Conservation (phyloP, 2,797 vertebrate genomes). For the Macropodus opercularis region DNA sequence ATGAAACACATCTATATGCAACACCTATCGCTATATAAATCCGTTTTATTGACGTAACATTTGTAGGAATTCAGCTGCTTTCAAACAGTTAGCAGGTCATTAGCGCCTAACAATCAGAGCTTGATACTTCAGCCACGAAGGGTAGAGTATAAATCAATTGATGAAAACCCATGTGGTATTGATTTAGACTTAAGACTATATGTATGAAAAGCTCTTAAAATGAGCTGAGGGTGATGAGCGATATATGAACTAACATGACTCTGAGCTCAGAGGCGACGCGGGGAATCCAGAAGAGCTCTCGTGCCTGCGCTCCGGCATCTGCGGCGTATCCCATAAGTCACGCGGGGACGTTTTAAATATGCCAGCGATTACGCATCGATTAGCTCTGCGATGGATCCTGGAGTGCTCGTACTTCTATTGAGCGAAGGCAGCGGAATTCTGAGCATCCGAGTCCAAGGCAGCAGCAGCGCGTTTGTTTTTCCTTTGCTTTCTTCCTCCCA, state of each 20-base stretch:
- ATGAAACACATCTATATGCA: constrained; percentile 60
- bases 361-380: constrained; percentile 61
- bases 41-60: constrained; percentile 72
- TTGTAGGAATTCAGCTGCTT: constrained; percentile 68
- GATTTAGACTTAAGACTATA: constrained; percentile 52
- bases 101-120: constrained; percentile 60
- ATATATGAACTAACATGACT: constrained; percentile 32
- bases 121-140: constrained; percentile 42
- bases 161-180: constrained; percentile 57
- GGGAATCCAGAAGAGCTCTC: constrained; percentile 41
- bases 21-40: constrained; percentile 53
- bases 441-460: constrained; percentile 49
- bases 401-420: constrained; percentile 48
- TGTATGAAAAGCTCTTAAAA: constrained; percentile 27
- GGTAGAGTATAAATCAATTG: constrained; percentile 56
- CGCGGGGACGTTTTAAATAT: constrained; percentile 44
- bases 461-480: constrained; percentile 50
- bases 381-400: constrained; percentile 39
- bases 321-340: constrained; percentile 23
- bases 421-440: constrained; percentile 20
- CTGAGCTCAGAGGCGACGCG: constrained; percentile 25
- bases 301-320: constrained; percentile 26
- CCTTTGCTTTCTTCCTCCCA: neutral
- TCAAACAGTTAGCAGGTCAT: constrained; percentile 63
- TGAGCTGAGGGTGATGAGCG: constrained; percentile 36